Evolutionary conservation across 2,797 vertebrate species (phyloP).

Genomic region (Pipistrellus pipistrellus): DNA sequence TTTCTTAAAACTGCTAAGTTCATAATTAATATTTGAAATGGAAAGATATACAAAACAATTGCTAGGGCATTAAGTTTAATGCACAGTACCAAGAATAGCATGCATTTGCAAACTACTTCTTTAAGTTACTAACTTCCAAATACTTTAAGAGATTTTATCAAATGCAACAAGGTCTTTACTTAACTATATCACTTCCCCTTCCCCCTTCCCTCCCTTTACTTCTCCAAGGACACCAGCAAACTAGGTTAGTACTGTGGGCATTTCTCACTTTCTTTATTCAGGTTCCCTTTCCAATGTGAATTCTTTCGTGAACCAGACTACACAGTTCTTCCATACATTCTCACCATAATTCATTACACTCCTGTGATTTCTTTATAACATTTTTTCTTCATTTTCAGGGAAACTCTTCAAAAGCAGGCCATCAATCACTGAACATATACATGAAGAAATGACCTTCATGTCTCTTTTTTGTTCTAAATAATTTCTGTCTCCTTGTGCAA

Average conservation of each 20-base stretch:
- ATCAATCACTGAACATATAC: conserved; percentile 68
- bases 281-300: conserved; percentile 52
- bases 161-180: background rate
- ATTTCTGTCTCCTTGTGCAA: conserved; percentile 68
- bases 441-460: conserved; percentile 71
- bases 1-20: background rate
- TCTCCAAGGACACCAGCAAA: conserved; percentile 37
- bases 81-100: background rate
- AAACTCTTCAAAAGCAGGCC: conserved; percentile 71
- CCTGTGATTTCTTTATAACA: conserved; percentile 72
- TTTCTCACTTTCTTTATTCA: conserved; percentile 50
- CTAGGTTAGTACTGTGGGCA: background rate
- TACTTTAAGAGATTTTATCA: conserved; percentile 7
- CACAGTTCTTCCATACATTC: background rate
- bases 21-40: background rate
- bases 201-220: background rate
- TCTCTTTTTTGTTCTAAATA: conserved; percentile 66
- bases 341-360: conserved; percentile 73
- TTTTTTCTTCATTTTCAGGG: conserved; percentile 71
- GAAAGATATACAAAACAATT: background rate
- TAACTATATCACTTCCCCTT: background rate
- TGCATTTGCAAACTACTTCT: background rate
- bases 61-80: background rate
- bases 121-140: background rate
- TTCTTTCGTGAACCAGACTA: conserved; percentile 39